A percentile compares a stretch with the other conserved stretches of the same genome.
Evolutionary conservation across 2,113 vertebrate genomes (phyloP).

Genomic region (Columbina picui): DNA sequence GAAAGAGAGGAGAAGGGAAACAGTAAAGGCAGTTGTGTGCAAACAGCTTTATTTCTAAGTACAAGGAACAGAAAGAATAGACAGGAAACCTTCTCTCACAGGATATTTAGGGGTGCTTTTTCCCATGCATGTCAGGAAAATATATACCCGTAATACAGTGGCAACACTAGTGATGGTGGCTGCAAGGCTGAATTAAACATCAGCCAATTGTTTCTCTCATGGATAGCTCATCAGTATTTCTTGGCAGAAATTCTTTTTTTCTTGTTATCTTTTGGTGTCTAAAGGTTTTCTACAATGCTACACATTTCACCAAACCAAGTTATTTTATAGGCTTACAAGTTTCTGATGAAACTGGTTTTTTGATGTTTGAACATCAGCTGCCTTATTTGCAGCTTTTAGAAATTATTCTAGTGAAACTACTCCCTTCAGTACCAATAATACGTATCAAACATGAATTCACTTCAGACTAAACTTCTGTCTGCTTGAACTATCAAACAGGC

Average conservation of each 20-base stretch:
- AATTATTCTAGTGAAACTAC: not conserved
- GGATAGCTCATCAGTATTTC: not conserved
- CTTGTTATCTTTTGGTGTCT: not conserved
- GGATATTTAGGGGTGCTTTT: not conserved
- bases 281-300: not conserved
- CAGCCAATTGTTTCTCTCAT: not conserved
- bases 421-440: not conserved
- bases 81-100: not conserved
- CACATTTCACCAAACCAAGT: rapidly evolving
- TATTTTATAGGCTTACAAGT: not conserved
- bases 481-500: not conserved
- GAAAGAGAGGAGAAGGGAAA: not conserved
- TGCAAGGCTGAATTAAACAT: not conserved
- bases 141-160: not conserved
- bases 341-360: not conserved
- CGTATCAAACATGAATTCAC: not conserved
- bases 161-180: not conserved
- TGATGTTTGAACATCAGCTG: not conserved
- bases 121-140: not conserved
- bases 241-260: not conserved
- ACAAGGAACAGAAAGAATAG: not conserved
- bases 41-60: not conserved
- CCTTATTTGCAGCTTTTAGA: not conserved
- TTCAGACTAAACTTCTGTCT: not conserved
- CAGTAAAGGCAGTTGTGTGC: not conserved